Conservation (phyloP, 2,888 invertebrate genomes). For the Brachyopa scutellaris region DNA sequence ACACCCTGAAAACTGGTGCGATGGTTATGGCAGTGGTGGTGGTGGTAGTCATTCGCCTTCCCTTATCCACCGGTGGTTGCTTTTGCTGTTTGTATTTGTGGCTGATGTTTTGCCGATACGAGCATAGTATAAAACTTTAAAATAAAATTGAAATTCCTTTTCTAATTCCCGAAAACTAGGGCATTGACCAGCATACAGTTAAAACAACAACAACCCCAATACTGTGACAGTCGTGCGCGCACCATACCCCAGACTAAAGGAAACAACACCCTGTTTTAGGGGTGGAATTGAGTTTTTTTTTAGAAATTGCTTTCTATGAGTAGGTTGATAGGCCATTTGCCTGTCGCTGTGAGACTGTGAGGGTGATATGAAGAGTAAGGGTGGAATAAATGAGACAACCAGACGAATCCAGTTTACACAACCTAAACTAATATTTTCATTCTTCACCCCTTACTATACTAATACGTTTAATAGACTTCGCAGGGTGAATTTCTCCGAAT, state of each 20-base stretch:
- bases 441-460: conserved; percentile 29
- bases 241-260: conserved; percentile 16
- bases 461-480: conserved; percentile 30
- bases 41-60: conserved; percentile 13
- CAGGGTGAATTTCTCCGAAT: conserved; percentile 3
- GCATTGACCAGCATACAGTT: conserved; percentile 62
- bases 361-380: conserved; percentile 44
- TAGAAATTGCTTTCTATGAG: conserved; percentile 27
- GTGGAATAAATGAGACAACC: conserved; percentile 45
- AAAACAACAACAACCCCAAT: conserved; percentile 26
- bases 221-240: conserved; percentile 2
- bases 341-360: conserved; percentile 16
- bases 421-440: conserved; percentile 65
- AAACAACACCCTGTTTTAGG: conserved; percentile 53
- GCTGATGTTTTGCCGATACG: too few species aligned
- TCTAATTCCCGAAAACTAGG: conserved; percentile 58
- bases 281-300: conserved; percentile 32
- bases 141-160: conserved; percentile 63
- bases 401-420: conserved; percentile 52
- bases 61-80: conserved; percentile 8
- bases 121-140: too few species aligned
- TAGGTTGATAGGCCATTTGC: conserved; percentile 67
- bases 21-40: conserved; percentile 52
- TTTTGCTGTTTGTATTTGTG: conserved; percentile 16
- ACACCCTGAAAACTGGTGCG: conserved; percentile 64